A percentile compares a stretch with the other conserved stretches of the same genome.
Evolutionary conservation across 2,113 vertebrate species (phyloP).

Genomic region (Tetrao urogallus): DNA sequence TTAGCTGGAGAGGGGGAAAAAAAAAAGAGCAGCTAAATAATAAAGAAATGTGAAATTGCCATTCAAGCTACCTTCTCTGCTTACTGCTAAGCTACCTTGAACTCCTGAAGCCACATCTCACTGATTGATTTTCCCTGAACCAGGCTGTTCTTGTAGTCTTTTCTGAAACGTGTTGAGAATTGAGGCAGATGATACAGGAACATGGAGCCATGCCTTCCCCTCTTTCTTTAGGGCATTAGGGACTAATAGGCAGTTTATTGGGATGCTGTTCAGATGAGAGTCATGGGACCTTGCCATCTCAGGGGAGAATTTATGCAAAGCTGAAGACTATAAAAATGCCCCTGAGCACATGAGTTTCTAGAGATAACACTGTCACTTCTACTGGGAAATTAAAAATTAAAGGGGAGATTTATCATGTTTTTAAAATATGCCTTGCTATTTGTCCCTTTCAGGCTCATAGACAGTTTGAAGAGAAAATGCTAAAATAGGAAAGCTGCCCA

Average conservation of each 20-base stretch:
- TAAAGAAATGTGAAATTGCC: background rate
- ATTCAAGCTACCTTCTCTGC: background rate
- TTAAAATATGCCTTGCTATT: slow-evolving; percentile 1
- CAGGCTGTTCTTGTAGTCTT: background rate
- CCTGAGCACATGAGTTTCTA: slow-evolving; percentile 41
- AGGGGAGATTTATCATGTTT: slow-evolving; percentile 25
- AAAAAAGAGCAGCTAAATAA: background rate
- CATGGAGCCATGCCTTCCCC: background rate
- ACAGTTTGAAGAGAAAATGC: background rate
- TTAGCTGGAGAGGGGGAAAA: background rate
- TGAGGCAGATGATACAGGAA: background rate
- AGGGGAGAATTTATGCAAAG: slow-evolving; percentile 57
- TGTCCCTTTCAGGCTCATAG: background rate
- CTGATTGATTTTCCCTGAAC: background rate
- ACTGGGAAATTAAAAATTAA: slow-evolving; percentile 65
- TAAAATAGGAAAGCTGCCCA: background rate
- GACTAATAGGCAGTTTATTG: slow-evolving; percentile 68
- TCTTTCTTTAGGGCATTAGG: slow-evolving; percentile 37
- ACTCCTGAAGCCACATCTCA: background rate
- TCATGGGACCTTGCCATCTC: slow-evolving; percentile 34
- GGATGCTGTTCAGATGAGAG: slow-evolving; percentile 61
- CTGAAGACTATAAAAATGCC: slow-evolving; percentile 56
- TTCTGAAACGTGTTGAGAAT: background rate
- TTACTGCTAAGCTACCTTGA: background rate
- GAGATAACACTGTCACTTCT: slow-evolving; percentile 19